Percentiles rank a stretch among this genome's conserved stretches.
Conservation (phyloP, 2,113 vertebrate genomes). For the Sinocyclocheilus anophthalmus region DNA sequence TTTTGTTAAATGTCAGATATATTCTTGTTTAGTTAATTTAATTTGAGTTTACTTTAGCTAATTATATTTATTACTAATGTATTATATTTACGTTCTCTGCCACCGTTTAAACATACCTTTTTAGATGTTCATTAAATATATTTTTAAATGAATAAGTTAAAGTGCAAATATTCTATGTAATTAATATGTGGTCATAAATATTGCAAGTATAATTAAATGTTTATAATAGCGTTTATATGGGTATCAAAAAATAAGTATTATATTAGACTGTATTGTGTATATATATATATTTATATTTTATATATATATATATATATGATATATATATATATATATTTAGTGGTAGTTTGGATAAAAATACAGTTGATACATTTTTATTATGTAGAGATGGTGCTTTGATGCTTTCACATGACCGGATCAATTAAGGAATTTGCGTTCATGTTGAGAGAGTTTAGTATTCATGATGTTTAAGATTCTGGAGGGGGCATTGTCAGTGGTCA, state of each 20-base stretch:
- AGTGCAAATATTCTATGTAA: background rate
- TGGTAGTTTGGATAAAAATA: background rate
- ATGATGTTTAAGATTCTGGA: background rate
- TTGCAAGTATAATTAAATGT: background rate
- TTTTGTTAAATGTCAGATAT: background rate
- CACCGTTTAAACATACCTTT: background rate
- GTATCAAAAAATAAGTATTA: background rate
- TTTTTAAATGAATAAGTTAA: background rate
- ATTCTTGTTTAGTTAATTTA: background rate
- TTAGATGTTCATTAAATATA: background rate
- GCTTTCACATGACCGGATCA: background rate
- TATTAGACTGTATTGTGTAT: too few species aligned
- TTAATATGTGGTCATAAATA: too few species aligned
- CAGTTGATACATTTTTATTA: background rate
- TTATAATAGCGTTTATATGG: background rate
- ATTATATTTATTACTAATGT: background rate
- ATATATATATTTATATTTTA: too few species aligned
- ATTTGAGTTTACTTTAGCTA: too few species aligned
- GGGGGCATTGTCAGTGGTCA: constrained; percentile 36
- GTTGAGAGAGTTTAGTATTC: constrained; percentile 29
- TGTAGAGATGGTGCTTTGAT: background rate
- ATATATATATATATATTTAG: too few species aligned
- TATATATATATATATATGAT: too few species aligned
- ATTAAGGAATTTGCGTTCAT: background rate
- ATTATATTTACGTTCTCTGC: background rate